Evolutionary conservation across 2,888 invertebrate species (phyloP), one percentile per base, ranked within the genome.

Genomic region (Eupithecia dodoneata): DNA sequence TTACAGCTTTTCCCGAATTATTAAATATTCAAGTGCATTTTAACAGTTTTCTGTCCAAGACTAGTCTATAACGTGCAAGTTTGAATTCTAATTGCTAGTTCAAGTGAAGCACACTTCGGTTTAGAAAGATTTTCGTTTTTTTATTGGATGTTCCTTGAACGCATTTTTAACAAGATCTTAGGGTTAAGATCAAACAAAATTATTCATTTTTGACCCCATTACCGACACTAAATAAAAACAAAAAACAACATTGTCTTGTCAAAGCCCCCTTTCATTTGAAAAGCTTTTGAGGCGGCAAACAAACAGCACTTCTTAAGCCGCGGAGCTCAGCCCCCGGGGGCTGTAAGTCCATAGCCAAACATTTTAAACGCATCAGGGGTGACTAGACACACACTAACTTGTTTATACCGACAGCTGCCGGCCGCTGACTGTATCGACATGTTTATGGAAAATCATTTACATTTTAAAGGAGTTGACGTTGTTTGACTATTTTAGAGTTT

Each of bases 281-380:
- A 77, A 77, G 75, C 70, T 69, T 72, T 74, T 82, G 79, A 79
- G 69, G 78, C 77, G 77, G 73, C 41, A 65, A 59, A 77, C 70
- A 77, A 80, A 78, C 72, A 78, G 76, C 75, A 79, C 77, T 76
- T 80, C 75, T 70, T 73, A 74, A 75, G 66, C 66, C 49, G 10
- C 30, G 69, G 69, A 63, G 45, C 18, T 30, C 69, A 4, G 10
- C 45, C 69, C 75, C 66, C 72, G 75, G 70, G 80, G 63, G 70
- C 52, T 44, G 73, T 66, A 71, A 83, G 80, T 82, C 78, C 73
- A 81, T 73, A 75, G 67, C 72, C 84, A 87, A 88, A 88, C 84
- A 87, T 85, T 85, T 84, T 86, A 87, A 86, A 85, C 83, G 83
- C 84, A 86, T 86, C 82, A 77, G 75, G 81, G 80, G 81, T 77